These are phyloP conservation scores for Drosophila longiperda DNA, from an alignment of 2,888 invertebrate species.

Conservation along the genomic window DNA sequence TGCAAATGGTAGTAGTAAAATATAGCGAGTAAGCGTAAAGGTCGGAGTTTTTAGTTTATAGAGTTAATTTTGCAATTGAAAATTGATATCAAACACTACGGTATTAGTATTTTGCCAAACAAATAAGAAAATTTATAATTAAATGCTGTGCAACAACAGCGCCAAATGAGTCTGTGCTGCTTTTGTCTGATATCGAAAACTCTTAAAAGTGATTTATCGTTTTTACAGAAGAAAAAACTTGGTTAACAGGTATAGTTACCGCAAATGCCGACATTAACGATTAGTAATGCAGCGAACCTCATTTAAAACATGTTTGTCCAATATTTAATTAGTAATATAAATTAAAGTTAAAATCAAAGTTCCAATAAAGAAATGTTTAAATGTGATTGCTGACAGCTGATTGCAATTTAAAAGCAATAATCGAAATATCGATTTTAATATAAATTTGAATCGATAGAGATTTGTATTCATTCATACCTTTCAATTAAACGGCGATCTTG, in stretches of 20 bases:
- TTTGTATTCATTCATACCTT: constrained; percentile 39
- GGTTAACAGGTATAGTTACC: no score
- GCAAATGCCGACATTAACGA: not conserved
- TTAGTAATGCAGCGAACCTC: not conserved
- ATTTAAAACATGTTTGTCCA: not conserved
- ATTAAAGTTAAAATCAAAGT: not conserved
- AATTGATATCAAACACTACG: not conserved
- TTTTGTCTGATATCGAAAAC: not conserved
- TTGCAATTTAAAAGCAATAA: not conserved
- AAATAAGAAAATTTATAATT: not conserved
- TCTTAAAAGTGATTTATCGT: not conserved
- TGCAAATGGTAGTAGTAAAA: no score
- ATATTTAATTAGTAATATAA: not conserved
- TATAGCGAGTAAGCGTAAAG: not conserved
- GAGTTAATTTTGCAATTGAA: not conserved
- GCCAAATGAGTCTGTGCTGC: not conserved
- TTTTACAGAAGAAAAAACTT: not conserved
- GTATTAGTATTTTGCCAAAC: not conserved
- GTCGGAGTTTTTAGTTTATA: not conserved
- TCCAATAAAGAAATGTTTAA: not conserved
- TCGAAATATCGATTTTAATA: constrained; percentile 11
- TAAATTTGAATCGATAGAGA: constrained; percentile 27
- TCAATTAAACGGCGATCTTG: constrained; percentile 56
- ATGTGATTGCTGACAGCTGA: not conserved
- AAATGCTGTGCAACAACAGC: not conserved